Evolutionary conservation across 2,113 vertebrate species (phyloP).

Genomic region (Poecile atricapillus): DNA sequence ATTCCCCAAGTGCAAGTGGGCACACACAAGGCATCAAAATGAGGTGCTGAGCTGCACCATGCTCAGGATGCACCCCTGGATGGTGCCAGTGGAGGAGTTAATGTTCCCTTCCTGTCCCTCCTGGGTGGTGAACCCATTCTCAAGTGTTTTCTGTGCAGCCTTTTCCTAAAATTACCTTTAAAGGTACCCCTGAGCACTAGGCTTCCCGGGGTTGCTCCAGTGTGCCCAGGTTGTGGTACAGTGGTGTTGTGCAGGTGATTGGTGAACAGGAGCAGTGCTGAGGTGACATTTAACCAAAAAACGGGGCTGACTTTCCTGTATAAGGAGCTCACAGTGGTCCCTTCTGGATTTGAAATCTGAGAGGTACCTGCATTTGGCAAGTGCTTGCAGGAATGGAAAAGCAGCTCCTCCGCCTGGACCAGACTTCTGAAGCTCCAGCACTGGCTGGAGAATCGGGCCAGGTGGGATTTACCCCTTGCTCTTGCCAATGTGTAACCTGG

Average conservation of each 20-base stretch:
- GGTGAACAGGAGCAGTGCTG: neutral
- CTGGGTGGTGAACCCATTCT: neutral
- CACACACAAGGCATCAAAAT: neutral
- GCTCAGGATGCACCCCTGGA: neutral
- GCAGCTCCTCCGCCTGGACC: neutral
- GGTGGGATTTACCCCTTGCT: conserved; percentile 37
- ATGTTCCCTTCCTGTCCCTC: neutral
- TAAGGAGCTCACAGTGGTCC: neutral
- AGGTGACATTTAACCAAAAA: neutral
- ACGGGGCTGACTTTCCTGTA: neutral
- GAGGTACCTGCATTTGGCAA: neutral
- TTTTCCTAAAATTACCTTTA: neutral
- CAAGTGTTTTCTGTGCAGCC: neutral
- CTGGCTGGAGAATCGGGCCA: neutral
- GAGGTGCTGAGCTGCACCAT: neutral
- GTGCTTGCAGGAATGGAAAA: neutral
- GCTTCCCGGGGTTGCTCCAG: neutral
- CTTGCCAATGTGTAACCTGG: conserved; percentile 30
- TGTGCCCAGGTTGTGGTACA: neutral
- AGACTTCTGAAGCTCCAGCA: conserved; percentile 1
- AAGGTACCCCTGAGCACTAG: neutral
- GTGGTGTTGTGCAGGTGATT: neutral
- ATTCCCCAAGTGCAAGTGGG: neutral
- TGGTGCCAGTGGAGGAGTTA: neutral
- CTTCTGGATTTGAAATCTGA: neutral